A percentile compares a stretch with the other conserved stretches of the same genome.
Evolutionary conservation across 2,113 vertebrate species (phyloP).

Genomic region (Danionella cerebrum): DNA sequence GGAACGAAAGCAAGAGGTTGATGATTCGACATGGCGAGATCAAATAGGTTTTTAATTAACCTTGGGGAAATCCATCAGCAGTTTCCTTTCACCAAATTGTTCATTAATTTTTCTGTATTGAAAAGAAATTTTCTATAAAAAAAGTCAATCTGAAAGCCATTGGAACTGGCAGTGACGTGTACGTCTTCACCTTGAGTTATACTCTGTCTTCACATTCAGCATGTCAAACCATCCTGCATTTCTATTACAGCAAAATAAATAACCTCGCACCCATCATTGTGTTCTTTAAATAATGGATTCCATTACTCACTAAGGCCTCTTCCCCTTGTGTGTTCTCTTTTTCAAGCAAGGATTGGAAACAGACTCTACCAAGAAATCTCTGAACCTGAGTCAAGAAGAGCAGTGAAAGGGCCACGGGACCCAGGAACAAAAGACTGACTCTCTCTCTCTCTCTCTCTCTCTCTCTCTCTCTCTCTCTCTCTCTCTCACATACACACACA

Average conservation of each 20-base stretch:
- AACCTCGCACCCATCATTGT: neutral
- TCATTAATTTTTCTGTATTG: neutral
- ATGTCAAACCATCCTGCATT: neutral
- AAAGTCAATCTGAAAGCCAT: neutral
- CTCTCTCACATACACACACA: too few species aligned
- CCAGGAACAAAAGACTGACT: constrained; percentile 2
- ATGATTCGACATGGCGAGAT: too few species aligned
- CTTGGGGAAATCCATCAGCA: neutral
- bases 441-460: too few species aligned
- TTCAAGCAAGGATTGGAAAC: neutral
- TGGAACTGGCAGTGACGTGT: neutral
- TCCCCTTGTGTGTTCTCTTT: neutral
- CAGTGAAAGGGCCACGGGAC: constrained; percentile 2
- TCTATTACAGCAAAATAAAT: neutral
- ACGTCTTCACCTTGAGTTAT: neutral
- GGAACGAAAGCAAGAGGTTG: too few species aligned
- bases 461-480: too few species aligned
- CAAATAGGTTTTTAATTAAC: too few species aligned
- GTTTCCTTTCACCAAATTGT: neutral
- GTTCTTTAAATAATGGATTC: neutral
- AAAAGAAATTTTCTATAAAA: neutral
- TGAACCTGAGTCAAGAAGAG: neutral
- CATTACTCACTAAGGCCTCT: neutral
- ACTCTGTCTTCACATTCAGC: neutral
- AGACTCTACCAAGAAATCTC: neutral